These are phyloP conservation scores for Alviniconcha marisindica DNA, from an alignment of 1,140 invertebrate species.

Conservation along the genomic window DNA sequence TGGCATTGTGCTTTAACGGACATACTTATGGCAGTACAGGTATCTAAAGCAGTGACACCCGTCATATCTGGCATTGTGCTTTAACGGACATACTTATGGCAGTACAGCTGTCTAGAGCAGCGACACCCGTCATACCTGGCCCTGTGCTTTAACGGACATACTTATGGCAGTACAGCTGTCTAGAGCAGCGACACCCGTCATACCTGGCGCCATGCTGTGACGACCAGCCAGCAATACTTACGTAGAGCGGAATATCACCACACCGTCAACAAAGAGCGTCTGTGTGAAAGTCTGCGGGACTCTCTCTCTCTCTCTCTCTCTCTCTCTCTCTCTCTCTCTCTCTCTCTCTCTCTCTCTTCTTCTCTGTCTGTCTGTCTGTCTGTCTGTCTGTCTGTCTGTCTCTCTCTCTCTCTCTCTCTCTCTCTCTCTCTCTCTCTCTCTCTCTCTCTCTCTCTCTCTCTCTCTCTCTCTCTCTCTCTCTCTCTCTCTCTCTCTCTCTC, in stretches of 20 bases:
- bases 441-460: background rate
- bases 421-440: background rate
- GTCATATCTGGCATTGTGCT: too few species aligned
- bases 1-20: too few species aligned
- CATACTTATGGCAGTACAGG: too few species aligned
- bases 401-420: background rate
- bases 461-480: background rate
- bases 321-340: background rate
- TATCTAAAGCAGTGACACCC: too few species aligned
- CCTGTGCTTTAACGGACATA: too few species aligned
- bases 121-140: too few species aligned
- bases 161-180: background rate
- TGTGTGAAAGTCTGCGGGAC: background rate
- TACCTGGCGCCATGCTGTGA: background rate
- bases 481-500: background rate
- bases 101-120: too few species aligned
- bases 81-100: too few species aligned
- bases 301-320: slow-evolving; percentile 21
- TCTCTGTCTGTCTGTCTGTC: slow-evolving; percentile 8
- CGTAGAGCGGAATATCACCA: too few species aligned
- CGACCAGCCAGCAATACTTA: too few species aligned
- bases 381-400: slow-evolving; percentile 1
- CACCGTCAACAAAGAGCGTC: too few species aligned
- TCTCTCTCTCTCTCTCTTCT: background rate
- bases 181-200: background rate